phyloP scores from a whole-genome alignment of 2,113 vertebrate species.

The Zosterops pallidus region DNA sequence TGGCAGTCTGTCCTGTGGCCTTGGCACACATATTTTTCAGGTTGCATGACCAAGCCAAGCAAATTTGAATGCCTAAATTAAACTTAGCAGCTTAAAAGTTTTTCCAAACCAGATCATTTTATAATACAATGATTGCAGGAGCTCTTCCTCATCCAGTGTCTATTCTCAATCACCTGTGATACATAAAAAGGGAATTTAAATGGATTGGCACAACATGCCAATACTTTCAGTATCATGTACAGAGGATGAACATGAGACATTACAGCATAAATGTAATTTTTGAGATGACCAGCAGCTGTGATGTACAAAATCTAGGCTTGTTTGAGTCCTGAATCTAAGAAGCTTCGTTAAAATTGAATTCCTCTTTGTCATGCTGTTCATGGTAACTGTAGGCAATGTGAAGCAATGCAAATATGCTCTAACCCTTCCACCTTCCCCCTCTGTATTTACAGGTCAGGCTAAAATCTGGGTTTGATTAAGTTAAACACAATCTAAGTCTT shows the following conservation, averaged over 20 bases:
- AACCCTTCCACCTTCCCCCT: neutral
- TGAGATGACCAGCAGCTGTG: neutral
- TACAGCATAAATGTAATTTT: neutral
- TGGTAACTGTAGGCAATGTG: neutral
- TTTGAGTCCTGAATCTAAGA: neutral
- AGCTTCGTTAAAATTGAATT: neutral
- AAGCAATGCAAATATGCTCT: neutral
- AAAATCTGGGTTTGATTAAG: neutral
- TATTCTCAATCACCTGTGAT: neutral
- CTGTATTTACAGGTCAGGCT: neutral
- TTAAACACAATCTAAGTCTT: neutral
- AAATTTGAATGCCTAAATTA: neutral
- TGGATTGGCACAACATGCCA: neutral
- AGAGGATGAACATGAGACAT: neutral
- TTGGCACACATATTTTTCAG: neutral
- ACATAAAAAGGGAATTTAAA: neutral
- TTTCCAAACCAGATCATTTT: neutral
- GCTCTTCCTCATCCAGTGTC: neutral
- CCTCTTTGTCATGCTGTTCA: neutral
- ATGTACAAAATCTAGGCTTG: neutral
- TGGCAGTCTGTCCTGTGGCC: rapidly evolving
- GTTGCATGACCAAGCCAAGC: rapidly evolving
- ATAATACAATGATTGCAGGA: neutral
- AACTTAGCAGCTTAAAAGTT: neutral
- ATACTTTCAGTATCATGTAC: neutral